phyloP scores from a whole-genome alignment of 2,797 vertebrate species.

The Cuniculus paca region DNA sequence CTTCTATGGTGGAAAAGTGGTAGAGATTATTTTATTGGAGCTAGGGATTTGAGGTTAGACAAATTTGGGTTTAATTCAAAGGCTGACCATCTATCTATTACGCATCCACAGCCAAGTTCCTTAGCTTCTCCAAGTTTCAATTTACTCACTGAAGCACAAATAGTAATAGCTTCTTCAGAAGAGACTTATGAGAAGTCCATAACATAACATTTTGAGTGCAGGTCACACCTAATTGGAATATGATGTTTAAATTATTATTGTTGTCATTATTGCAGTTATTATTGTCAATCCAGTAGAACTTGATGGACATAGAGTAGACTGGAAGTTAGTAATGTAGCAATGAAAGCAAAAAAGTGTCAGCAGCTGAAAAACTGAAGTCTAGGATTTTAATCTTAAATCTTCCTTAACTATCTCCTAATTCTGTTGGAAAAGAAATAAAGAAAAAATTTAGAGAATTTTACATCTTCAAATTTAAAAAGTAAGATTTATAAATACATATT shows the following conservation, averaged over 20 bases:
- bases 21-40: not conserved
- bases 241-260: not conserved
- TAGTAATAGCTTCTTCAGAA: not conserved
- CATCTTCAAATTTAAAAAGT: constrained; percentile 33
- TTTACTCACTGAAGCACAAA: not conserved
- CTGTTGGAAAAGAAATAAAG: not conserved
- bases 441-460: not conserved
- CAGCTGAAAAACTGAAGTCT: not conserved
- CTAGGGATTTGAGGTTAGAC: not conserved
- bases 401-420: not conserved
- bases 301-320: not conserved
- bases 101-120: not conserved
- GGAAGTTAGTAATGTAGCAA: not conserved
- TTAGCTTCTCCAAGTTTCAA: not conserved
- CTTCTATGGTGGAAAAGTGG: not conserved
- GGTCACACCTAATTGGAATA: constrained; percentile 11
- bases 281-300: not conserved
- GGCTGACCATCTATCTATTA: not conserved
- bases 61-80: not conserved
- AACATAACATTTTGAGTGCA: not conserved
- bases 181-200: not conserved
- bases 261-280: not conserved
- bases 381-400: not conserved
- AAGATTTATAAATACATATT: not conserved
- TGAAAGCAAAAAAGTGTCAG: not conserved